A percentile compares a stretch with the other conserved stretches of the same genome.
Conservation (phyloP, 2,113 vertebrate species). For the Cairina moschata region DNA sequence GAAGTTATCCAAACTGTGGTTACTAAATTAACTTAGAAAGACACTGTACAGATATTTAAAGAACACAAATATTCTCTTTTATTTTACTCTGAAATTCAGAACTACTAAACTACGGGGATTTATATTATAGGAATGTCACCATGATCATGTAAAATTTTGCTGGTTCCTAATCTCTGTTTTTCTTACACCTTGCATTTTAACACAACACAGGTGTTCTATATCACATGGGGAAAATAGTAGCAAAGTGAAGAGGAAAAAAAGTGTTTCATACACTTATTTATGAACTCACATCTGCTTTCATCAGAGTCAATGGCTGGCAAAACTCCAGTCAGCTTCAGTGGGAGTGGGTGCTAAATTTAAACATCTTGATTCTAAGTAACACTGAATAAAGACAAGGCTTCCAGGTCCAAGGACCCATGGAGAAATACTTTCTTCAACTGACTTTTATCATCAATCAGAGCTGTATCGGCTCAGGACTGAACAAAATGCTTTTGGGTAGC, state of each 20-base stretch:
- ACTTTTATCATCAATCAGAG: background rate
- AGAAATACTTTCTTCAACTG: background rate
- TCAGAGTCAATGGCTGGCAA: constrained; percentile 17
- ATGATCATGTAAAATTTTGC: background rate
- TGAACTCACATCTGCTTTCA: constrained; percentile 33
- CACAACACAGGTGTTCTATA: constrained; percentile 11
- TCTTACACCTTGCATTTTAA: constrained; percentile 1
- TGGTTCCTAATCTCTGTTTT: background rate
- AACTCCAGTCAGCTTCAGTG: background rate
- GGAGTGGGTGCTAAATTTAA: constrained; percentile 2
- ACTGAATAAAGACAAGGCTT: background rate
- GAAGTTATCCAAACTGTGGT: background rate
- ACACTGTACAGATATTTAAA: background rate
- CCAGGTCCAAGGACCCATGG: background rate
- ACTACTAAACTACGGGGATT: background rate
- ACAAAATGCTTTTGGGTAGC: background rate
- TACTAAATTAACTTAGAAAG: background rate
- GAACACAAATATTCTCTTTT: background rate
- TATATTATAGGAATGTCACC: background rate
- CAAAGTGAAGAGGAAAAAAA: background rate
- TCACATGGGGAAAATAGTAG: constrained; percentile 30
- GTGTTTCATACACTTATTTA: constrained; percentile 36
- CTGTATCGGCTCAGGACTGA: background rate
- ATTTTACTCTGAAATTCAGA: background rate
- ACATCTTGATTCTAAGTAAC: background rate